phyloP scores from a whole-genome alignment of 2,888 invertebrate species.

The Trichogramma evanescens region DNA sequence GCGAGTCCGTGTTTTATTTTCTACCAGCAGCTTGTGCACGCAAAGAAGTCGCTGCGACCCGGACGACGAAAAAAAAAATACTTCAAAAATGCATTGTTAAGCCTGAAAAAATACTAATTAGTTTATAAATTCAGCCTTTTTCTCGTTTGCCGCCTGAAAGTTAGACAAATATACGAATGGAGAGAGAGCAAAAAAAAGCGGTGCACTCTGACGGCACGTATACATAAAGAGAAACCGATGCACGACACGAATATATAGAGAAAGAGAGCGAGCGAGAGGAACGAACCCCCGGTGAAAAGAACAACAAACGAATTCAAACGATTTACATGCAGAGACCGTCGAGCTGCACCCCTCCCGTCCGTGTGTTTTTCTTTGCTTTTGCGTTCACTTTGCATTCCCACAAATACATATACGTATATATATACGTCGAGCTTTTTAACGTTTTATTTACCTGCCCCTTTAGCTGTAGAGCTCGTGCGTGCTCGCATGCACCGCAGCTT shows the following conservation, averaged over 20 bases:
- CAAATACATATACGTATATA: too few species aligned
- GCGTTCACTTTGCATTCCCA: conserved; percentile 11
- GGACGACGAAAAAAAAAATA: too few species aligned
- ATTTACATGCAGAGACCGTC: conserved; percentile 36
- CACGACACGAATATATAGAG: conserved; percentile 22
- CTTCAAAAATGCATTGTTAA: too few species aligned
- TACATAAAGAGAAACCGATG: conserved; percentile 19
- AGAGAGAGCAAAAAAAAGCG: neutral
- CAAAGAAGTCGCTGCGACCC: too few species aligned
- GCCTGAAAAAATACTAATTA: neutral
- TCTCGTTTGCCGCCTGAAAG: neutral
- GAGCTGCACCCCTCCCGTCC: neutral
- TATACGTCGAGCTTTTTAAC: conserved; percentile 1
- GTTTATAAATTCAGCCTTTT: neutral
- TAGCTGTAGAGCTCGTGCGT: too few species aligned
- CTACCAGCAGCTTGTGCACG: too few species aligned
- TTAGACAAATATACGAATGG: neutral
- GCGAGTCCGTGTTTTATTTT: too few species aligned
- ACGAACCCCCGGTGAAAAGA: conserved; percentile 23
- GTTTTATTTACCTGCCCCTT: conserved; percentile 8
- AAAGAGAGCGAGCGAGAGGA: too few species aligned
- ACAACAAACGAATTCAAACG: conserved; percentile 36
- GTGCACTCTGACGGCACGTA: neutral
- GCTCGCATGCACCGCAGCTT: too few species aligned
- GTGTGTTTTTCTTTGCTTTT: conserved; percentile 7